Base-by-base conservation (phyloP, 2,888 invertebrate genomes). In the Cephus pygmeus region DNA sequence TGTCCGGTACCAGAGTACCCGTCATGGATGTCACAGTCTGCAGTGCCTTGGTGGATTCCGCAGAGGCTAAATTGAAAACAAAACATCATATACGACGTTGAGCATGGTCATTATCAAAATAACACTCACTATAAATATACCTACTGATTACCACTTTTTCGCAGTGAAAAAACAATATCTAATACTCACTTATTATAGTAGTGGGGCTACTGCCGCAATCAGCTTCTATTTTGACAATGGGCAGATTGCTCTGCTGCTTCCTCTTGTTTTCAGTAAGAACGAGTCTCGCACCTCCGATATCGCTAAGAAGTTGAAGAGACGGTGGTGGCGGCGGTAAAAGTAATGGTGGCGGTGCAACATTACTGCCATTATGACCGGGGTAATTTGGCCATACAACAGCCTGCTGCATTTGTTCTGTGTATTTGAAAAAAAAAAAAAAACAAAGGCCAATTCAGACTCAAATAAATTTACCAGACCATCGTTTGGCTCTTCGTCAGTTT, bases 301-400 rank as follows among this genome's bases (percentile, higher is more conserved):
- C 90, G 83, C 88, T 88, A 73, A 94, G 91, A 40, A 96, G 93
- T 79, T 95, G 94, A 69, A 96, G 92, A 12, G 95, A 94, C 77
- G 95, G 95, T 0, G 95, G 93, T 76, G 95, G 94, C 0, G 94
- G 93, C 1, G 94, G 93, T 89, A 80, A 93, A 91, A 90, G 91
- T 69, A 92, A 87, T 73, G 87, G 88, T 31, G 92, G 91, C 80
- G 92, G 88, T 56, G 93, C 90, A 76, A 92, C 92, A 81, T 85
- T 91, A 76, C 92, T 92, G 78, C 88, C 86, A 79, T 88, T 88
- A 73, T 91, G 89, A 86, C 93, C 93, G 77, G 92, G 92, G 89
- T 95, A 94, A 86, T 95, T 94, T 69, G 96, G 95, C 96, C 96
- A 96, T 33, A 96, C 94, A 73, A 96, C 95, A 0, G 96, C 93